Percentiles rank a stretch among this genome's conserved stretches.
Evolutionary conservation across 2,113 vertebrate genomes (phyloP).

Genomic region (Synchiropus splendidus): DNA sequence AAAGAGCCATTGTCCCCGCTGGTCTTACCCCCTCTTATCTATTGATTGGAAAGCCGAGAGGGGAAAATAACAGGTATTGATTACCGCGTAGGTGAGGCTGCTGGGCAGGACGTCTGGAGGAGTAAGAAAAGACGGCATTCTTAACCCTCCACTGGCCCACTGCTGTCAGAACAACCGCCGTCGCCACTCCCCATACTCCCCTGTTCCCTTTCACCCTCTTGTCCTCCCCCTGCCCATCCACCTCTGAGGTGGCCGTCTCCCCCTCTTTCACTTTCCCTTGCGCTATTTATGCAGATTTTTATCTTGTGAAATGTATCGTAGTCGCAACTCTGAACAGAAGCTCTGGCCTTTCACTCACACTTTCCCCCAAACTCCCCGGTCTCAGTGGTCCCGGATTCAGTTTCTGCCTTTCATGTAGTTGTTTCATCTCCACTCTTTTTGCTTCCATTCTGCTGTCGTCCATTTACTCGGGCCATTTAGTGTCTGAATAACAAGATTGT

Average conservation of each 20-base stretch:
- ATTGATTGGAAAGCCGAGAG: constrained; percentile 64
- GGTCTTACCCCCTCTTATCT: constrained; percentile 57
- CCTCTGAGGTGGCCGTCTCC: background rate
- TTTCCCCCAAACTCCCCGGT: constrained; percentile 20
- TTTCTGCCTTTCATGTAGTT: constrained; percentile 38
- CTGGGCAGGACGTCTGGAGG: constrained; percentile 45
- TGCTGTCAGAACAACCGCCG: constrained; percentile 51
- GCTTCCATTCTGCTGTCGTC: background rate
- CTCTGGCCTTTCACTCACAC: constrained; percentile 53
- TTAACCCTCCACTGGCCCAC: constrained; percentile 39
- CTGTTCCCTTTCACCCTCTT: too few relatives aligned
- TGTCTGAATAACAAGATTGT: too few relatives aligned
- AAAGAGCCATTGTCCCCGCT: constrained; percentile 59
- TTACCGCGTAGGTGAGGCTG: constrained; percentile 48
- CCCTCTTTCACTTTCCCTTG: constrained; percentile 2
- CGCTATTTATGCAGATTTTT: constrained; percentile 49
- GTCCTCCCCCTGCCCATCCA: constrained; percentile 19
- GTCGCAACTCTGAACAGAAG: constrained; percentile 31
- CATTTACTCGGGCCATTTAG: too few relatives aligned
- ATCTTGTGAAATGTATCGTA: constrained; percentile 66
- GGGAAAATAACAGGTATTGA: constrained; percentile 60
- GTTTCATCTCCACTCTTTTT: background rate
- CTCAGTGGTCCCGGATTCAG: constrained; percentile 27
- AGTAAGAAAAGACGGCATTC: constrained; percentile 55
- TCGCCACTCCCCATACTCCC: constrained; percentile 17